These are phyloP conservation scores for Nipponia nippon DNA, from an alignment of 2,113 vertebrate genomes.

Conservation along the genomic window DNA sequence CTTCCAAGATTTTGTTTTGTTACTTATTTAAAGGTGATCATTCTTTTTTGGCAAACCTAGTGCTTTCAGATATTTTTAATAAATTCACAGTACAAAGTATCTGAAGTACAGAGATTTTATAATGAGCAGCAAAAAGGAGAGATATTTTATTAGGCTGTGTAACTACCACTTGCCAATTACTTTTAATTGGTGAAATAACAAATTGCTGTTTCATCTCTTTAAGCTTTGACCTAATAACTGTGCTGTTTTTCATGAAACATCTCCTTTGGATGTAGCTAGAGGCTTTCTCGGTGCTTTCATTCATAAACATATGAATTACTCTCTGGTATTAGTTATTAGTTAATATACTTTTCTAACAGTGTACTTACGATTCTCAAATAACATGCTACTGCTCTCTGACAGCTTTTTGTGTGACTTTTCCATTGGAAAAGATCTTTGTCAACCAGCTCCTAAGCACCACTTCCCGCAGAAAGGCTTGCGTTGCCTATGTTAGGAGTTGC, in stretches of 20 bases:
- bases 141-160: background rate
- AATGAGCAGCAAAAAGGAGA: background rate
- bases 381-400: background rate
- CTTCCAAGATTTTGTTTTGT: background rate
- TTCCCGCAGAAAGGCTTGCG: background rate
- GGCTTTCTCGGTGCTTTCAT: background rate
- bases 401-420: background rate
- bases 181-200: constrained; percentile 44
- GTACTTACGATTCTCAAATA: background rate
- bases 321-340: background rate
- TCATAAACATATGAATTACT: background rate
- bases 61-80: background rate
- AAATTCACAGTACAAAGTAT: background rate
- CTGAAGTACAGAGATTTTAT: background rate
- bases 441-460: background rate
- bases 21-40: background rate
- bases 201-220: constrained; percentile 9
- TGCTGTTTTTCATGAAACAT: background rate
- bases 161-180: background rate
- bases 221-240: constrained; percentile 1
- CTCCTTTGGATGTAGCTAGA: background rate
- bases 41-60: background rate
- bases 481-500: background rate
- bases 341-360: background rate
- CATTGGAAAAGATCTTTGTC: background rate